phyloP scores from a whole-genome alignment of 2,797 vertebrate species.

The Artibeus lituratus region DNA sequence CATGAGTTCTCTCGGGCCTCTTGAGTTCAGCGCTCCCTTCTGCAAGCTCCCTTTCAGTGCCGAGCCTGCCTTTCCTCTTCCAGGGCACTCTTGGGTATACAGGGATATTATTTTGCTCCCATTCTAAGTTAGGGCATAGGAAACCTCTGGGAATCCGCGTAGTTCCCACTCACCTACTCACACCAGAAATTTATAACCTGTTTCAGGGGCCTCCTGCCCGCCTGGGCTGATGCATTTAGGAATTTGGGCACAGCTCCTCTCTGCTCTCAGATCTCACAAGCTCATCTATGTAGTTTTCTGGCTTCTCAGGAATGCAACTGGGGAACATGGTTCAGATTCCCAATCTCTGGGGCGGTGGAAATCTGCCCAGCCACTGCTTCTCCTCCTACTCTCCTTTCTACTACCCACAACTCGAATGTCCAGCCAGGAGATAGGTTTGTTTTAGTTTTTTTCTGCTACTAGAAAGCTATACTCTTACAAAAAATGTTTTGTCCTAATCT shows the following conservation, averaged over 20 bases:
- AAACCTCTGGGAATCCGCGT: neutral
- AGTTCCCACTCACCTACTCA: neutral
- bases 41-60: neutral
- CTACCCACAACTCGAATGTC: neutral
- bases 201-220: neutral
- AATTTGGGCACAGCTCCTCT: neutral
- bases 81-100: neutral
- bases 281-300: neutral
- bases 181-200: neutral
- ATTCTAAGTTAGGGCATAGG: neutral
- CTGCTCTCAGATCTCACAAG: neutral
- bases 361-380: neutral
- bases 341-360: neutral
- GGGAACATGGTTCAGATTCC: neutral
- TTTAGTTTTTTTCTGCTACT: neutral
- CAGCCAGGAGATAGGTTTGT: neutral
- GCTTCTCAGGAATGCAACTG: neutral
- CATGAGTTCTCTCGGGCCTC: neutral
- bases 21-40: neutral
- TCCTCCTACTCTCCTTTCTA: neutral
- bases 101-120: neutral
- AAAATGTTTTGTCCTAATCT: constrained; percentile 18
- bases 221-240: neutral
- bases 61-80: neutral
- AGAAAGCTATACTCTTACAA: neutral